Evolutionary conservation across 2,888 invertebrate genomes (phyloP).

Genomic region (Euplexia lucipara): DNA sequence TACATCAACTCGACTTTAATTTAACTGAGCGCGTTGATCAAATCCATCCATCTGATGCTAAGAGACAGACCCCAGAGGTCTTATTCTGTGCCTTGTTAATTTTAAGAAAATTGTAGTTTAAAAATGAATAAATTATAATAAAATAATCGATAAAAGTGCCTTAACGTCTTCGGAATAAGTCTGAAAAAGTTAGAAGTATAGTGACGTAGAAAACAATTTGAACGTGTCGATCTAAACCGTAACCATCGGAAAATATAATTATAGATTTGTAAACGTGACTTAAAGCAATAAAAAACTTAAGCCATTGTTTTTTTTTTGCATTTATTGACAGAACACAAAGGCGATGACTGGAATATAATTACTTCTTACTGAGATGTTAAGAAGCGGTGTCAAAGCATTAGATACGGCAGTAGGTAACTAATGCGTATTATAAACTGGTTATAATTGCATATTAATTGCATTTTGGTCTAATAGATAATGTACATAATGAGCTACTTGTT

Average conservation of each 20-base stretch:
- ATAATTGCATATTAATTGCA: slow-evolving; percentile 47
- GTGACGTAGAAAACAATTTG: slow-evolving; percentile 6
- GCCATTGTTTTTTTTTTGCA: slow-evolving; percentile 7
- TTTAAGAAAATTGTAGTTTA: no score
- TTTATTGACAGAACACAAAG: slow-evolving; percentile 22
- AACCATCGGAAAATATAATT: slow-evolving; percentile 10
- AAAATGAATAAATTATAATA: no score
- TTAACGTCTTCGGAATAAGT: slow-evolving; percentile 23
- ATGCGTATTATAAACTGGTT: slow-evolving; percentile 35
- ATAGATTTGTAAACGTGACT: slow-evolving; percentile 23
- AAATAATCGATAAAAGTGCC: no score
- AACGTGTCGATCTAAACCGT: slow-evolving; percentile 3
- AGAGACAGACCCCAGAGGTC: no score
- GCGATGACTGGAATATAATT: slow-evolving; percentile 13
- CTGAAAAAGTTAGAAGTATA: slow-evolving; percentile 10
- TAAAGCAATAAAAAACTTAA: slow-evolving; percentile 22
- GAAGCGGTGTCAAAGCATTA: slow-evolving; percentile 1
- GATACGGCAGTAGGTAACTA: no score
- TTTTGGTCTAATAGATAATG: slow-evolving; percentile 37
- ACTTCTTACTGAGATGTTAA: slow-evolving; percentile 23
- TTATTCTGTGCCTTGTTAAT: no score
- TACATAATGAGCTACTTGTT: slow-evolving; percentile 35
- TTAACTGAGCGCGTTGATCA: no score
- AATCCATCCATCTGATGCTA: no score
- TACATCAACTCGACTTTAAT: no score